These are phyloP conservation scores for Vireo altiloquus DNA, from an alignment of 2,113 vertebrate species.

Conservation along the genomic window DNA sequence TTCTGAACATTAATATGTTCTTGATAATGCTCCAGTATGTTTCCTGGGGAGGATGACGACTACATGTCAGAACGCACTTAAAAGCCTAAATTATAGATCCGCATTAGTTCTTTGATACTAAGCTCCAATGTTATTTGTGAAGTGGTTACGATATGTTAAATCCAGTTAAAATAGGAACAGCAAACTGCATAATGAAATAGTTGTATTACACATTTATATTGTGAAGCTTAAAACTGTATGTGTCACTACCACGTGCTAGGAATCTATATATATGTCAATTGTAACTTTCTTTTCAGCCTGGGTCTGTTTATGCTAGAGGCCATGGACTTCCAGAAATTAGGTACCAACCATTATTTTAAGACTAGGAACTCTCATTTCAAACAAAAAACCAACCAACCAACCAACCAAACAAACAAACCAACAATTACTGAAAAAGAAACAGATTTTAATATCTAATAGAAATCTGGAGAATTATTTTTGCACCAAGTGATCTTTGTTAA, in stretches of 20 bases:
- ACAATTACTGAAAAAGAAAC: too few species aligned
- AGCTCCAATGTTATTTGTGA: neutral
- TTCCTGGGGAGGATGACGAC: fast-evolving
- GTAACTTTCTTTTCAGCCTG: neutral
- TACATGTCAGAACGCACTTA: neutral
- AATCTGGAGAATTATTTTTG: neutral
- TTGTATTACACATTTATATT: neutral
- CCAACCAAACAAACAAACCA: too few species aligned
- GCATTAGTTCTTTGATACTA: neutral
- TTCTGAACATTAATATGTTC: neutral
- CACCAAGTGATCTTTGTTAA: neutral
- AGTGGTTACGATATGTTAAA: neutral
- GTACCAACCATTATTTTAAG: neutral
- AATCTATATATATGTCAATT: neutral
- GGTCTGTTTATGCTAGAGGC: neutral
- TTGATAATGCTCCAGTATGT: neutral
- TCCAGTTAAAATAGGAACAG: neutral
- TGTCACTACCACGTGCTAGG: neutral
- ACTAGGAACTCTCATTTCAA: neutral
- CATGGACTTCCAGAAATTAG: neutral
- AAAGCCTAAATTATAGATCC: neutral
- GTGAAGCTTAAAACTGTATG: neutral
- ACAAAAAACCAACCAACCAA: neutral
- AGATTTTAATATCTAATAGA: neutral
- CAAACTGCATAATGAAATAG: neutral